Evolutionary conservation across 2,888 invertebrate genomes (phyloP), one percentile per base, ranked within the genome.

Genomic region (Drosophila picticornis): DNA sequence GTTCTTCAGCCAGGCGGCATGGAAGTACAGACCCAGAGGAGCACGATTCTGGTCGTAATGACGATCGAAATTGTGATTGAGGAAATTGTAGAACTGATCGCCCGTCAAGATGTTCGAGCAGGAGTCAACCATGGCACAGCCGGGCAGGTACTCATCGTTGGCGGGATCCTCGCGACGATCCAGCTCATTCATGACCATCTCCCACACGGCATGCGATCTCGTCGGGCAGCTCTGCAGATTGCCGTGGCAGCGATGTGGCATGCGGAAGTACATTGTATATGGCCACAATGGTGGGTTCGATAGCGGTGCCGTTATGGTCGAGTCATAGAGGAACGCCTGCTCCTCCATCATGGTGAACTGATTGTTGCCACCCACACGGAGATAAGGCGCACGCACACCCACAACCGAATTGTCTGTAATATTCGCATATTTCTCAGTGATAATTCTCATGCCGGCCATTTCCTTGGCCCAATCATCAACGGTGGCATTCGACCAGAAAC

Each of bases 271-370:
- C 96, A 99, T 97, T 68, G 99, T 99, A 95, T 99, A 99, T 4
- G 99, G 99, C 99, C 99, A 99, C 81, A 98, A 95, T 61, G 98
- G 98, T 27, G 97, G 97, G 92, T 98, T 97, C 82, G 96, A 97
- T 43, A 98, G 94, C 1, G 98, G 97, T 2, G 98, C 97, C 0
- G 98, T 98, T 92, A 99, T 98, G 59, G 98, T 98, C 51, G 98
- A 98, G 93, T 99, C 99, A 92, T 99, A 99, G 55, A 97, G 94
- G 95, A 98, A 98, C 16, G 97, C 97, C 93, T 98, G 97, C 93
- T 98, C 98, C 93, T 97, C 97, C 98, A 99, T 98, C 98, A 99
- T 98, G 88, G 97, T 97, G 94, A 98, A 99, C 94, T 98, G 98
- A 93, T 97, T 97, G 94, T 98, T 98, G 57, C 98, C 98, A 73